Evolutionary conservation across 2,797 vertebrate species (phyloP), one percentile per base, ranked within the genome.

Genomic region (Novumbra hubbsi): DNA sequence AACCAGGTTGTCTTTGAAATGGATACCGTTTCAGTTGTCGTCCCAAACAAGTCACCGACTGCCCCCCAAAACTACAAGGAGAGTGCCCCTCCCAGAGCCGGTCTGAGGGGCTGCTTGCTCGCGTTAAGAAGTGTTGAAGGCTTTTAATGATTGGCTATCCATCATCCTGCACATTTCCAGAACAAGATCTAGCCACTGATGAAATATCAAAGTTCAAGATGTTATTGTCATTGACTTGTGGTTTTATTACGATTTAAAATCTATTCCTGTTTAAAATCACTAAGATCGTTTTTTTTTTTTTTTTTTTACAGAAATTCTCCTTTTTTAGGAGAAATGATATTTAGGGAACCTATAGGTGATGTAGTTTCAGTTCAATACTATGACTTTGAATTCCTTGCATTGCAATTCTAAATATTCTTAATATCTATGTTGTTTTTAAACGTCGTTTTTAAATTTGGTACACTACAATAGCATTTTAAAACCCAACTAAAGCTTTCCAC

Each of bases 1-100:
- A 65, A 55, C 50, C 38, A 73, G 57, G 86, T 89, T 86, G 78
- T 79, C 90, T 93, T 92, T 93, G 91, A 94, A 93, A 93, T 92
- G 83, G 86, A 94, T 92, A 92, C 87, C 75, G 75, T 82, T 78
- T 78, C 76, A 57, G 62, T 79, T 85, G 32, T 21, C 30, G 9
- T 70, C 45, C 63, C 75, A 55, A 71, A 41, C 41, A 45, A 45
- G 48, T 55, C 67, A 78, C 80, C 76, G 68, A 76, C 38, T 2
- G 64, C 73, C 34, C 34, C 27, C 75, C 21, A 16, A 45, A 21
- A 32, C 62, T 32, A 30, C 62, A 64, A 64, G 62, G 62, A 5
- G 28, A 64, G 62, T 12, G 17, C 28, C 48, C 50, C 27, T 14
- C 32, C 72, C 19, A 17, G 68, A 71, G 78, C 76, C 38, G 76